These are phyloP conservation scores for Drosophila acutilabella DNA, from an alignment of 2,888 invertebrate genomes.

Conservation along the genomic window DNA sequence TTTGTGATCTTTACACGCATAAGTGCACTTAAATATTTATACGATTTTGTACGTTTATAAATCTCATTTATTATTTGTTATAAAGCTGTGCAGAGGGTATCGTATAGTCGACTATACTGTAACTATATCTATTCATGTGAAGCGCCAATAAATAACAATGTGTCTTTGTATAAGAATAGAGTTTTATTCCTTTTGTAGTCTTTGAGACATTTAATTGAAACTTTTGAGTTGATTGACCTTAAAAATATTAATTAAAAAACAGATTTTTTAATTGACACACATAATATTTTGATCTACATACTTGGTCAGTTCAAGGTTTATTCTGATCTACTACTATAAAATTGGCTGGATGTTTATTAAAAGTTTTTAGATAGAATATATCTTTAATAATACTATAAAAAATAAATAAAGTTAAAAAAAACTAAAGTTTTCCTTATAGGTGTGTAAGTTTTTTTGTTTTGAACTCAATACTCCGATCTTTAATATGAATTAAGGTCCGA, in stretches of 20 bases:
- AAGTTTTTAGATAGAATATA: too few relatives aligned
- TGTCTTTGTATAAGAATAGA: not conserved
- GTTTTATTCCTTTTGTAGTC: too few relatives aligned
- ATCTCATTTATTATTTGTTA: not conserved
- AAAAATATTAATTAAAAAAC: too few relatives aligned
- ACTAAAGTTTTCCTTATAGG: too few relatives aligned
- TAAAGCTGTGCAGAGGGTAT: not conserved
- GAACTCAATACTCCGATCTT: not conserved
- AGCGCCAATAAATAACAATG: not conserved
- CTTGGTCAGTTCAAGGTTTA: not conserved
- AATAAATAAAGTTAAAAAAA: too few relatives aligned
- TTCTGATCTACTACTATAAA: too few relatives aligned
- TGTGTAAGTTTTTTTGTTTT: not conserved
- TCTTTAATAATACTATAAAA: too few relatives aligned
- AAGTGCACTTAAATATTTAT: not conserved
- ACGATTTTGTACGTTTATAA: not conserved
- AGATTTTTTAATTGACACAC: not conserved
- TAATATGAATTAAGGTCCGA: not conserved
- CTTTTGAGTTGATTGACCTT: too few relatives aligned
- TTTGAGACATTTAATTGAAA: too few relatives aligned
- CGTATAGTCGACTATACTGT: not conserved
- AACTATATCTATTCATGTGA: not conserved
- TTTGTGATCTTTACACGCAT: not conserved
- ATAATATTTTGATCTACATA: not conserved
- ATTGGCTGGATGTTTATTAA: too few relatives aligned